Conservation (phyloP, 2,888 invertebrate species). For the Zaprionus obscuricornis region DNA sequence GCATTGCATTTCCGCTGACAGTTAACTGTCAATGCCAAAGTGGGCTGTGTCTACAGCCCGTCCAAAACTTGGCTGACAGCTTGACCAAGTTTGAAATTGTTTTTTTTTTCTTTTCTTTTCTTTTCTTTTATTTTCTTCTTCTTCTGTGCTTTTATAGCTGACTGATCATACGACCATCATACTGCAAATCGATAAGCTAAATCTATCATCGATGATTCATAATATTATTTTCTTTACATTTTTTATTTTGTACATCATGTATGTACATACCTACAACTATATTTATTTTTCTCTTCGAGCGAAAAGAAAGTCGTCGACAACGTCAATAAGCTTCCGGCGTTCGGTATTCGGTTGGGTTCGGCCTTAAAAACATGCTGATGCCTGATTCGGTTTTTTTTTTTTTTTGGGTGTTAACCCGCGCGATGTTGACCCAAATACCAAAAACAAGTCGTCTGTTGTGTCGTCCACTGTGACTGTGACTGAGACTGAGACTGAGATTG, state of each 20-base stretch:
- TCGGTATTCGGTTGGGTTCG: too few species aligned
- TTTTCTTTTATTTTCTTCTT: too few species aligned
- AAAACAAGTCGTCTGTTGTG: slow-evolving; percentile 7
- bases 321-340: slow-evolving; percentile 67
- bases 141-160: too few species aligned
- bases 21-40: slow-evolving; percentile 76
- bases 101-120: slow-evolving; percentile 14
- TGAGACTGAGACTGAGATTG: too few species aligned
- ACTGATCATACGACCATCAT: too few species aligned
- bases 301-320: slow-evolving; percentile 65
- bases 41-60: slow-evolving; percentile 44
- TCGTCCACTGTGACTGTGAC: not conserved
- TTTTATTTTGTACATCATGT: too few species aligned
- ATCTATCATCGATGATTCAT: slow-evolving; percentile 61
- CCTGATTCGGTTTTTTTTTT: slow-evolving; percentile 41
- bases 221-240: slow-evolving; percentile 35
- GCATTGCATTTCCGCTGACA: slow-evolving; percentile 74
- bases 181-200: slow-evolving; percentile 61
- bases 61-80: slow-evolving; percentile 41
- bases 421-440: slow-evolving; percentile 72
- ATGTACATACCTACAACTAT: too few species aligned
- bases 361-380: slow-evolving; percentile 45
- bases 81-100: slow-evolving; percentile 68
- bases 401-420: slow-evolving; percentile 68
- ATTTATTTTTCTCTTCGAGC: slow-evolving; percentile 31